Base-by-base conservation (phyloP, 2,113 vertebrate genomes). In the Plecturocebus donacophilus region DNA sequence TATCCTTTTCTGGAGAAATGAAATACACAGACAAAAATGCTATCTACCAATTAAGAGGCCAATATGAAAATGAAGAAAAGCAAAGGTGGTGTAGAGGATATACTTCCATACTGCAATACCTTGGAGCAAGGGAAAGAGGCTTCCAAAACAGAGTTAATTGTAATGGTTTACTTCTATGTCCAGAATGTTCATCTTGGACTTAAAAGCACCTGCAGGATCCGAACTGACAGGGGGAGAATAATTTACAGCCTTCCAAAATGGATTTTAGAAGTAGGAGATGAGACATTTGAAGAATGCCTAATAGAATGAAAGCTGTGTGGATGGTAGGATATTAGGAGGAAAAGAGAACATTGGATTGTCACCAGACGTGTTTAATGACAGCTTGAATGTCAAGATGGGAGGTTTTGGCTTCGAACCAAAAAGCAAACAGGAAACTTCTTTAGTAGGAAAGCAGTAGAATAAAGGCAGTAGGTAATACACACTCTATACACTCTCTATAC, bases 11-110 rank as follows among this genome's bases (percentile, higher is more conserved):
- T 38, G 38, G 8, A 17, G 61, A 90, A 84, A 70, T 2, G 61
- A 82, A 14, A 77, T 35, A 3, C 21, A 56, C 1, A 1, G 2
- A 12, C 13, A 16, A 47, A 45, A 42, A 32, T 64, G 20, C 42
- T 76, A 73, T 27, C 17, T 23, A 2, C 42, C 27, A 49, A 47
- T 38, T 27, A 79, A 27, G n/a, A 87, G 20, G 54, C 2, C 30
- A 19, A 2, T 32, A 35, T 17, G 45, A 49, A 0, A 23, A 25
- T 5, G 21, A 42, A 14, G 14, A 64, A 30, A 20, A 17, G 4
- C 4, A 17, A 56, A 25, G 32, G 0, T 5, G 38, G 35, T 4
- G 5, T 0, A 6, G 2, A 10, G 14, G 1, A 1, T 10, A 1
- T 11, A 3, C 3, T 8, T 66, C 17, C 13, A 16, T 0, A 5